These are phyloP conservation scores for Apostichopus parvimensis DNA, from an alignment of 35 echinoderm and acorn worm species.

Conservation along the genomic window DNA sequence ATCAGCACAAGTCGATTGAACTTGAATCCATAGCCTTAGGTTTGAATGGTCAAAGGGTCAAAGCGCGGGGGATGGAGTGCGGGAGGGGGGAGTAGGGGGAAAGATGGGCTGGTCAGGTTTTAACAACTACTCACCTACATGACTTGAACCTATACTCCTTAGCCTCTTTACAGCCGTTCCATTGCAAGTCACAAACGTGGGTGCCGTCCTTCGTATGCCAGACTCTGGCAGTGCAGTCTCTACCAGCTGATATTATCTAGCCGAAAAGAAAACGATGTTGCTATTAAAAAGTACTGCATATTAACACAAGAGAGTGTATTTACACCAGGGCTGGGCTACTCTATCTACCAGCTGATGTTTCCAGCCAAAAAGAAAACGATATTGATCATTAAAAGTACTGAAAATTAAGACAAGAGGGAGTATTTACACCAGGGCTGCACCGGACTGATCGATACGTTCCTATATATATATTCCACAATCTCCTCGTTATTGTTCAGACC, in stretches of 20 bases:
- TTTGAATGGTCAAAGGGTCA: too few relatives aligned
- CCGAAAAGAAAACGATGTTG: not conserved
- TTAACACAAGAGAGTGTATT: not conserved
- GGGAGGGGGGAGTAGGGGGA: too few relatives aligned
- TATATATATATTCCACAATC: too few relatives aligned
- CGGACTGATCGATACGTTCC: too few relatives aligned
- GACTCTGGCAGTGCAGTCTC: slow-evolving; percentile 77
- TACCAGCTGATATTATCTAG: slow-evolving; percentile 83
- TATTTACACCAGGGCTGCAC: too few relatives aligned
- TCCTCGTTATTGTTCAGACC: not conserved
- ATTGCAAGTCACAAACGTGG: slow-evolving; percentile 71
- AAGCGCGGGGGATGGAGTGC: too few relatives aligned
- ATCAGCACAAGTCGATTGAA: too few relatives aligned
- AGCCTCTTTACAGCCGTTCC: slow-evolving; percentile 68
- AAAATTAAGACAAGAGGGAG: too few relatives aligned
- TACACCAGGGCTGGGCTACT: too few relatives aligned
- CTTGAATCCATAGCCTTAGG: too few relatives aligned
- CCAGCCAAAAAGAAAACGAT: slow-evolving; percentile 6
- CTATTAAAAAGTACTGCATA: not conserved
- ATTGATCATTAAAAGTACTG: too few relatives aligned
- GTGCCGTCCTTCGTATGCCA: slow-evolving; percentile 82
- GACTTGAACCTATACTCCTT: slow-evolving; percentile 81
- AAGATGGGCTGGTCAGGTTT: too few relatives aligned
- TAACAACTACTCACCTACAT: slow-evolving; percentile 71
- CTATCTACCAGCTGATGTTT: slow-evolving; percentile 69